Evolutionary conservation across 2,888 invertebrate genomes (phyloP).

Genomic region (Tortrix viridana): DNA sequence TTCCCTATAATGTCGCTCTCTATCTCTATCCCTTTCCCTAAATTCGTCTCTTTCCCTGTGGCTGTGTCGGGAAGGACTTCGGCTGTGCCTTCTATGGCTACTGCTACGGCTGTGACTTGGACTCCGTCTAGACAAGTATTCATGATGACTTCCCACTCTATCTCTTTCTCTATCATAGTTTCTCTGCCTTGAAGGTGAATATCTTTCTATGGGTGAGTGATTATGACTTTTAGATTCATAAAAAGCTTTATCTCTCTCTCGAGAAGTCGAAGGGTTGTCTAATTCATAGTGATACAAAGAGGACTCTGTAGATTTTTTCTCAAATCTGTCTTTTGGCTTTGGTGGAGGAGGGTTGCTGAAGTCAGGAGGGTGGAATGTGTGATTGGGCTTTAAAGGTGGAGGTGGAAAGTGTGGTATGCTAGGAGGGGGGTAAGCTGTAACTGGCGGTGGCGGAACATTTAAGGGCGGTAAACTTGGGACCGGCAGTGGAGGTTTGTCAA

Average conservation of each 20-base stretch:
- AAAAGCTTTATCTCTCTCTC: slow-evolving; percentile 10
- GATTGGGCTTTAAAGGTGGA: slow-evolving; percentile 12
- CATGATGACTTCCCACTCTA: slow-evolving; percentile 33
- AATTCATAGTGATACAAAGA: slow-evolving; percentile 26
- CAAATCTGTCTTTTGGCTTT: slow-evolving; percentile 14
- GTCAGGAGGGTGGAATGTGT: slow-evolving; percentile 11
- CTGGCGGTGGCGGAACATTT: slow-evolving; percentile 43
- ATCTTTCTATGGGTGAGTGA: slow-evolving; percentile 17
- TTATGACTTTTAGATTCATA: slow-evolving; percentile 13
- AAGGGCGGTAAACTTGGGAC: slow-evolving; percentile 31
- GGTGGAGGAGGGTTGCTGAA: slow-evolving; percentile 29
- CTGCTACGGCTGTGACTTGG: slow-evolving; percentile 43
- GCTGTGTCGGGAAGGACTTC: slow-evolving; percentile 55
- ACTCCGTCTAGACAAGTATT: slow-evolving; percentile 52
- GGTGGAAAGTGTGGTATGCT: slow-evolving; percentile 45
- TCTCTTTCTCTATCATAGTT: slow-evolving; percentile 48
- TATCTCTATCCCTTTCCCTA: slow-evolving; percentile 15
- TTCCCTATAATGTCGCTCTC: slow-evolving; percentile 35
- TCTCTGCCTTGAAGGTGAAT: slow-evolving; percentile 36
- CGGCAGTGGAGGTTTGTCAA: slow-evolving; percentile 22
- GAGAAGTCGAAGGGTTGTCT: slow-evolving; percentile 38
- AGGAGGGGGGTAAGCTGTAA: slow-evolving; percentile 36
- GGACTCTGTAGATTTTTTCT: slow-evolving; percentile 13
- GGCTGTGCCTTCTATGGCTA: slow-evolving; percentile 41
- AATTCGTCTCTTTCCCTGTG: slow-evolving; percentile 41